Conservation (phyloP, 2,888 invertebrate genomes). For the Andrena marginata region DNA sequence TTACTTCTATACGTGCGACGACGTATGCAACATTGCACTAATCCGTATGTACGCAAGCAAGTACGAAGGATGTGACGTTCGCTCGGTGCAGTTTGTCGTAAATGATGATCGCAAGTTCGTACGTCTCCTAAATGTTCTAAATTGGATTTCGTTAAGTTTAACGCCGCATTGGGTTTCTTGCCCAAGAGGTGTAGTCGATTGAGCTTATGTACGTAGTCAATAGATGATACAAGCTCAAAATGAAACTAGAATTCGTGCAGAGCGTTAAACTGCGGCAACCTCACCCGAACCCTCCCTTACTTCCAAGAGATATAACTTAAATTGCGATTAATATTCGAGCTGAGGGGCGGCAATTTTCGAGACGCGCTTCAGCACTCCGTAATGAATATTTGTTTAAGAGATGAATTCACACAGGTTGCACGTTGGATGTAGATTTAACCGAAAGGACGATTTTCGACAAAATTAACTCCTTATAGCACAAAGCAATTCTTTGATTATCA, state of each 20-base stretch:
- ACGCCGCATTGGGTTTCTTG: too few relatives aligned
- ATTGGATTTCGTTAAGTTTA: too few relatives aligned
- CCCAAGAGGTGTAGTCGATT: too few relatives aligned
- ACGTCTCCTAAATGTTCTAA: too few relatives aligned
- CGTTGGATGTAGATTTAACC: slow-evolving; percentile 32
- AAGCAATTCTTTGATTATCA: slow-evolving; percentile 41
- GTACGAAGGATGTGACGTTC: background rate
- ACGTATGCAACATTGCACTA: background rate
- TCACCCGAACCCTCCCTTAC: slow-evolving; percentile 7
- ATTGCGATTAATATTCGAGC: slow-evolving; percentile 62
- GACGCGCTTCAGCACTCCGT: slow-evolving; percentile 43
- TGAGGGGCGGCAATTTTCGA: slow-evolving; percentile 41
- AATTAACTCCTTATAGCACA: background rate
- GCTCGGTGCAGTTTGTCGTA: too few relatives aligned
- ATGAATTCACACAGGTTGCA: slow-evolving; percentile 21
- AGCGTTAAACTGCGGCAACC: slow-evolving; percentile 17
- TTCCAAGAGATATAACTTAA: slow-evolving; percentile 57
- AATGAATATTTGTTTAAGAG: slow-evolving; percentile 52
- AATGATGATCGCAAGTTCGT: too few relatives aligned
- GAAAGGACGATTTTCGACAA: slow-evolving; percentile 27
- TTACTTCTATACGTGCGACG: background rate
- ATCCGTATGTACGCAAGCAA: background rate
- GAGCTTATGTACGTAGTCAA: slow-evolving; percentile 5
- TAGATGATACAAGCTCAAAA: slow-evolving; percentile 35
- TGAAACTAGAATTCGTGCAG: slow-evolving; percentile 44